These are phyloP conservation scores for Cordylochernes scorpioides DNA, from an alignment of 2,888 invertebrate species.

Conservation along the genomic window DNA sequence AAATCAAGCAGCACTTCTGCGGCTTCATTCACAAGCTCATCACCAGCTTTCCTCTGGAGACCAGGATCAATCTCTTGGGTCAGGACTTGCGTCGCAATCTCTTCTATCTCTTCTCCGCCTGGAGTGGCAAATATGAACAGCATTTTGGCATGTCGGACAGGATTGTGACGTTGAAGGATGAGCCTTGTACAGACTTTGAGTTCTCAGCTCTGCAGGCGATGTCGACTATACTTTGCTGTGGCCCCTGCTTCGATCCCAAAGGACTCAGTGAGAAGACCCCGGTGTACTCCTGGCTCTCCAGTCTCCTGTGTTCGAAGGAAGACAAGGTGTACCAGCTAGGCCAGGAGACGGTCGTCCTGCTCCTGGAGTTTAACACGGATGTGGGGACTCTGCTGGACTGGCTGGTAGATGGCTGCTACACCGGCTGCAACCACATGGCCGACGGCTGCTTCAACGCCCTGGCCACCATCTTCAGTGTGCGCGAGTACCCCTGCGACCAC, in stretches of 20 bases:
- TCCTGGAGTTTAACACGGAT: constrained; percentile 83
- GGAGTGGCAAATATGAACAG: constrained; percentile 61
- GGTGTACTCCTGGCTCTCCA: constrained; percentile 77
- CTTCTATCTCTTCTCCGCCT: constrained; percentile 69
- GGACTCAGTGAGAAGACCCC: constrained; percentile 62
- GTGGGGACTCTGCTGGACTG: constrained; percentile 59
- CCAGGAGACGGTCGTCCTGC: constrained; percentile 67
- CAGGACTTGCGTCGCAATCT: constrained; percentile 58
- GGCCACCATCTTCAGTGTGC: constrained; percentile 81
- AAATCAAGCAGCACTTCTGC: constrained; percentile 75
- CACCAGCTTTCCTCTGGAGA: constrained; percentile 81
- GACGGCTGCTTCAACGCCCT: constrained; percentile 88
- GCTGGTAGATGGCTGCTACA: constrained; percentile 93
- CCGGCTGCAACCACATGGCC: constrained; percentile 61
- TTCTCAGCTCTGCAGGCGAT: constrained; percentile 45
- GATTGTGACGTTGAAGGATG: constrained; percentile 17
- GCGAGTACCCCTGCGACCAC: constrained; percentile 90
- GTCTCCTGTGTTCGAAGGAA: constrained; percentile 58
- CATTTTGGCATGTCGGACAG: constrained; percentile 20
- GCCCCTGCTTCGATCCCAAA: constrained; percentile 65
- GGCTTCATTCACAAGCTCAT: constrained; percentile 78
- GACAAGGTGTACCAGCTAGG: constrained; percentile 38
- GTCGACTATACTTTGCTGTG: constrained; percentile 82
- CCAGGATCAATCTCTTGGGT: constrained; percentile 53
- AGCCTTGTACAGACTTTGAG: constrained; percentile 26